These are phyloP conservation scores for Volucella inanis DNA, from an alignment of 2,888 invertebrate species.

Conservation along the genomic window DNA sequence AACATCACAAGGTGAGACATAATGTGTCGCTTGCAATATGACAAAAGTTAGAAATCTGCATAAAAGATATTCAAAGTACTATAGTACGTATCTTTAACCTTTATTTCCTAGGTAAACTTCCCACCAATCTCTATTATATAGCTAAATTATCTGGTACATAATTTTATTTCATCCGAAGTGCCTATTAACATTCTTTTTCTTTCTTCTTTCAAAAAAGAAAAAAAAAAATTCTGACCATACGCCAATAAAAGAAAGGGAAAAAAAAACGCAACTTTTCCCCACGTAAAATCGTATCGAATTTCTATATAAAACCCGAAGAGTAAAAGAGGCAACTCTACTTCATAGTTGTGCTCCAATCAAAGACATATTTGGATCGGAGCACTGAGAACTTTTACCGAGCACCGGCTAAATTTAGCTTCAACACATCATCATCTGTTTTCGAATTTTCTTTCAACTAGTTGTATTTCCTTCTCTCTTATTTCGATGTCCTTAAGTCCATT, in stretches of 20 bases:
- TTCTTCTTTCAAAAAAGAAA: background rate
- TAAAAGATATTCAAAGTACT: too few relatives aligned
- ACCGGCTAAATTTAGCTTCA: constrained; percentile 62
- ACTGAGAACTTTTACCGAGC: constrained; percentile 52
- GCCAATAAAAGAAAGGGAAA: constrained; percentile 25
- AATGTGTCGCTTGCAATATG: too few relatives aligned
- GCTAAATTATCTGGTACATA: constrained; percentile 49
- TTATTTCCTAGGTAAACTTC: background rate
- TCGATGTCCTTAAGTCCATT: too few relatives aligned
- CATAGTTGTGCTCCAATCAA: constrained; percentile 78
- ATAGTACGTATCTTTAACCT: background rate
- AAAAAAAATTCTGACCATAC: constrained; percentile 42
- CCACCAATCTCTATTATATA: constrained; percentile 9
- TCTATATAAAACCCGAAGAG: constrained; percentile 80
- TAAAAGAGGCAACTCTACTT: constrained; percentile 81
- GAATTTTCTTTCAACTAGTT: constrained; percentile 21
- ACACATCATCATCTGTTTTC: constrained; percentile 66
- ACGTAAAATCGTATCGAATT: constrained; percentile 81
- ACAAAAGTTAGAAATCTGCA: too few relatives aligned
- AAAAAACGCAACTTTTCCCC: constrained; percentile 36
- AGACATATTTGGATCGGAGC: constrained; percentile 83
- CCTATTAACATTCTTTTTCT: constrained; percentile 8
- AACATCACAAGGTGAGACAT: too few relatives aligned
- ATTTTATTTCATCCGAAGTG: constrained; percentile 44
- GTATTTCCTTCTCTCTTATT: constrained; percentile 6